These are phyloP conservation scores for Myodes glareolus DNA, from an alignment of 2,113 vertebrate species.

Conservation along the genomic window DNA sequence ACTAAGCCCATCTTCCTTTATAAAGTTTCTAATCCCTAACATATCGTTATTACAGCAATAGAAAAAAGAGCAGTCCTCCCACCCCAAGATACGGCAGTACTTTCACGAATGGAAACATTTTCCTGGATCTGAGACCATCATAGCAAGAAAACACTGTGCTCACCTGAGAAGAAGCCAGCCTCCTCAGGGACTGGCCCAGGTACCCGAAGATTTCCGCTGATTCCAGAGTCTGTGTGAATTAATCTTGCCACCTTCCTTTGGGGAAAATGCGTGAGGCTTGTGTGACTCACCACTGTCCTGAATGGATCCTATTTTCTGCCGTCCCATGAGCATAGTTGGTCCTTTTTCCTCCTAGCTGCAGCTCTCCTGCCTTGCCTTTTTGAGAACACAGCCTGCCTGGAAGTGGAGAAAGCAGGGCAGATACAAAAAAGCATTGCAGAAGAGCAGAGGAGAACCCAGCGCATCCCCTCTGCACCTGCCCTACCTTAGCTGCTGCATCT, in stretches of 20 bases:
- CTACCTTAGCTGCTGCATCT: not conserved
- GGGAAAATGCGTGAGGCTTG: not conserved
- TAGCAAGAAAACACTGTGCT: not conserved
- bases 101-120: not conserved
- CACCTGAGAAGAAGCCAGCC: not conserved
- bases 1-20: not conserved
- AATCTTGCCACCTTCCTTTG: not conserved
- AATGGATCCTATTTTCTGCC: constrained; percentile 17
- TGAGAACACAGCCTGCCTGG: not conserved
- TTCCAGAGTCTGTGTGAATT: not conserved
- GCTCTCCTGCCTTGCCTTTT: not conserved
- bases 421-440: not conserved
- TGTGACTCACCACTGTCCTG: not conserved
- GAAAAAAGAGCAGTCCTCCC: not conserved
- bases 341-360: not conserved
- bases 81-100: not conserved
- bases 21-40: not conserved
- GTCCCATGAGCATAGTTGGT: not conserved
- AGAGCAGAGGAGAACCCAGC: no score
- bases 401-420: not conserved
- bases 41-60: not conserved
- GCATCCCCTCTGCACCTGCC: rapidly evolving
- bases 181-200: not conserved
- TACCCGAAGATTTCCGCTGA: not conserved
- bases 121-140: not conserved